Base-by-base conservation (phyloP, 2,113 vertebrate species). In the Cisticola juncidis region DNA sequence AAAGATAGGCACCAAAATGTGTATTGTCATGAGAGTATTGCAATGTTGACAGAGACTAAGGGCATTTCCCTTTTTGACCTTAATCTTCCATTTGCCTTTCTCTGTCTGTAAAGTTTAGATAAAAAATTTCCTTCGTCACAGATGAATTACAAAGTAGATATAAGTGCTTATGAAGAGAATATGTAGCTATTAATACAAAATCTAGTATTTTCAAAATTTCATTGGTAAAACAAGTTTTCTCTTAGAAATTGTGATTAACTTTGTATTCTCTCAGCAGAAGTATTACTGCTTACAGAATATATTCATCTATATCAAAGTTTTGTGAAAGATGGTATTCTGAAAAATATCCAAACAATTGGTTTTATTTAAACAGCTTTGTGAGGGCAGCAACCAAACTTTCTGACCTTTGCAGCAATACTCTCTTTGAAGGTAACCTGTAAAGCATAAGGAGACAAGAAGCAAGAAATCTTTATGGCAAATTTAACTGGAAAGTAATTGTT, bases 401-500 rank as follows among this genome's bases (percentile, higher is more conserved):
- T 61, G 21, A 65, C 26, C 14, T 25, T 17, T 77, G 20, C 6
- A 17, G 11, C 73, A 81, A 82, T 57, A 58, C 7, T 7, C 8
- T 69, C 44, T 53, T 74, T 91, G 81, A 96, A 96, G 97, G 96
- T 42, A 95, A 28, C 33, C 20, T 96, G 57, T 91, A 64, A 92
- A 72, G 62, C 94, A 61, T 7, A 89, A 90, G 56, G 93, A 93
- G 91, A 92, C 28, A 48, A 57, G 56, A 91, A 56, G 19, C 1
- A 1, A 88, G 50, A 95, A 97, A 95, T 60, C 6, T 86, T 91
- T 35, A 80, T 91, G 94, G 81, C 40, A 96, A 96, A 97, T 97
- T 94, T 97, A 96, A 96, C 92, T 45, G 54, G 45, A 91, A 97
- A 96, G 91, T 92, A 95, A 87, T 92, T 95, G 48, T 93, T 97